Base-by-base conservation (phyloP, 2,113 vertebrate species). In the Cottus gobio region DNA sequence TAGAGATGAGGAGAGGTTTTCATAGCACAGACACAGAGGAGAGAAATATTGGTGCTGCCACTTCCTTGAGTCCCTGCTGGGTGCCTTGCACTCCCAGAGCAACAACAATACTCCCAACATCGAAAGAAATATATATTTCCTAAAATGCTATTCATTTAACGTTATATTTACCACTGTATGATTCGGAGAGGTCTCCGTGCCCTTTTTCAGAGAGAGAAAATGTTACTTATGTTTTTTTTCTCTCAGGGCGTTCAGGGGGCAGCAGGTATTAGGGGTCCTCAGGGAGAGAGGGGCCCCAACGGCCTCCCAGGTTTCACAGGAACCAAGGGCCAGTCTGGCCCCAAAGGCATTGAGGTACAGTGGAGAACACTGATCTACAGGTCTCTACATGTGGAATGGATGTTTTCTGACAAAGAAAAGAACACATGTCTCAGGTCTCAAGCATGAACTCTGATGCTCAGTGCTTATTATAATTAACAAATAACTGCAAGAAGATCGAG, bases 241-340 rank as follows among this genome's bases (percentile, higher is more conserved):
- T 62, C 24, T 77, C 50, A 97, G 97, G 97, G 96, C 67, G 2
- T 69, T n/a, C 70, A n/a, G 1, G 97, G 96, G 64, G 80, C 89
- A 28, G 68, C 26, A 13, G 96, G 97, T 68, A 79, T 92, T 2
- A 78, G 60, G 62, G 96, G 97, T 13, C 87, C 86, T 3, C 91
- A 94, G 6, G 97, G 97, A 10, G 46, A 87, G 26, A 92, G 94
- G 77, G 97, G 97, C 30, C 90, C 95, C 46, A 34, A 57, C 0
- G 97, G 97, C n/a, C 83, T 92, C 62, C 91, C 69, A 48, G 97
- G 97, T 30, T 96, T 97, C 50, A 84, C 87, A 0, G 97, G 97
- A 30, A 64, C 75, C 56, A 94, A 91, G 20, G 97, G 97, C 67
- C 94, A 83, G 0, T 87, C 57, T 0, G 97, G 96, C 9, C 52